Evolutionary conservation across 2,113 vertebrate species (phyloP), one percentile per base, ranked within the genome.

Genomic region (Psephotus haematonotus): DNA sequence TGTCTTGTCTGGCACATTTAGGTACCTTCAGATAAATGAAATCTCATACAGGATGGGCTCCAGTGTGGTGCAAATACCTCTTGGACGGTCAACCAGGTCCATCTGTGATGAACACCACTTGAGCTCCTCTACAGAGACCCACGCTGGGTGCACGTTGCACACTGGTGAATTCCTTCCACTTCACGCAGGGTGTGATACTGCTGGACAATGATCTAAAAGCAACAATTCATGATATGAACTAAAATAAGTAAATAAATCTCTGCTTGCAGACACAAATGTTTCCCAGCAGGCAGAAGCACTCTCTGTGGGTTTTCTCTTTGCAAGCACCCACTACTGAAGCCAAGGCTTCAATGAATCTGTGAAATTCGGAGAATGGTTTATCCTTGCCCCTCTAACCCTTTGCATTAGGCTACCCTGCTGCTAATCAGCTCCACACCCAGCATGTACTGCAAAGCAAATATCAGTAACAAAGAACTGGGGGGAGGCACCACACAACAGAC

Each of bases 371-470:
- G 25, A 6, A 5, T 2, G 6, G 24, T 62, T 93, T 52, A 50
- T 82, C 3, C 2, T 67, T 20, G 20, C 24, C 41, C 33, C 63
- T 53, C 27, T 47, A 62, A 82, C 41, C 46, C n/a, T 49, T 70
- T 2, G 1, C 75, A 44, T 41, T 25, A 71, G 75, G 31, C n/a
- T 85, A 6, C 10, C 17, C 29, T 39, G 6, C 41, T 79, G 75
- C 67, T 43, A 78, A 57, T 29, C 44, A 53, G 27, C 27, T 52
- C 60, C 50, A 57, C 0, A 0, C 37, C 41, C 62, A 82, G 20
- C 1, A 0, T 3, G 3, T 13, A 35, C 27, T 5, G 1, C 83
- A 88, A 84, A 62, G 41, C 41, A 62, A 27, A 1, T 2, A 44
- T 3, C 4, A 41, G 37, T 6, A 57, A 77, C 1, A 11, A 82